Evolutionary conservation across 2,888 invertebrate genomes (phyloP), one percentile per base, ranked within the genome.

Genomic region (Eupithecia abbreviata): DNA sequence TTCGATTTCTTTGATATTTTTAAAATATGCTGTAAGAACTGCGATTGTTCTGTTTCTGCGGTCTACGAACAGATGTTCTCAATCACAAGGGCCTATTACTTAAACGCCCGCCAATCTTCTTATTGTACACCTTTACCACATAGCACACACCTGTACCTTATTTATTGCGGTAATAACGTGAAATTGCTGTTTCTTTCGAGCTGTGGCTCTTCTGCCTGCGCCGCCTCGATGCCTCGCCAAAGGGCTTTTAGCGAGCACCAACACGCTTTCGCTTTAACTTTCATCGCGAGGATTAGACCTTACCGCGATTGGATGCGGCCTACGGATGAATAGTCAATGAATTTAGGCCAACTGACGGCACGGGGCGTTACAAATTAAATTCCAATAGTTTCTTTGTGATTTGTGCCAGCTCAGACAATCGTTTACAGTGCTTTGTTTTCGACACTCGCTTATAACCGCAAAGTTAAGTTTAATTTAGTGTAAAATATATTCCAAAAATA

Each of bases 251-350:
- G 89, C 85, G 84, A 87, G 87, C 87, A 89, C 88, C 89, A 88
- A 90, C 90, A 89, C 86, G 90, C 88, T 90, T 90, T 91, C 83
- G 87, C 92, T 93, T 92, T 93, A 92, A 92, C 91, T 92, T 91
- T 88, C 85, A 85, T 86, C 87, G 83, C 88, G 87, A 87, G 89
- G 89, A 91, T 91, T 90, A 90, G 88, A 87, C 87, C 85, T 87
- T 85, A 83, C 84, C 87, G 84, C 89, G 87, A 92, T 91, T 90
- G 89, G 88, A 91, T 88, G 87, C 85, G 84, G 89, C 85, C 87
- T 83, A 88, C 87, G 88, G 87, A 88, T 92, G 92, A 93, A 92
- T 90, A 91, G 89, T 88, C 90, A 92, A 91, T 87, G 89, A 88
- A 92, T 91, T 89, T 88, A 90, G 90, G 88, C 85, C 90, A 90